phyloP scores from a whole-genome alignment of 1,140 invertebrate genomes.

The Trypoxylus dichotomus region DNA sequence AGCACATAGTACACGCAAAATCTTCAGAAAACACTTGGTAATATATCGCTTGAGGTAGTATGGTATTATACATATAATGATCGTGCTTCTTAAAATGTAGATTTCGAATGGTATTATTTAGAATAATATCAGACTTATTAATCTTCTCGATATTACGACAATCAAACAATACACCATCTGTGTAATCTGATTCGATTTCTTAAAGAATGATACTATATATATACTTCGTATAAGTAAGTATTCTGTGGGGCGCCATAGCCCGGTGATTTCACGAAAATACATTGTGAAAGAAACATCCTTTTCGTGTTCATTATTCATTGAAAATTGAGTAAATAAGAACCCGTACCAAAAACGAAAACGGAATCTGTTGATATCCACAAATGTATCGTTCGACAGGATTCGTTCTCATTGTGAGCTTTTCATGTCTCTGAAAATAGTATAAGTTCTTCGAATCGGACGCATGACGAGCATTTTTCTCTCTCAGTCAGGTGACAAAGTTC shows the following conservation, averaged over 20 bases:
- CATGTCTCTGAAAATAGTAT: conserved; percentile 17
- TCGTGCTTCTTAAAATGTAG: no score
- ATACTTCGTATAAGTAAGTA: background rate
- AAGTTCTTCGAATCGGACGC: conserved; percentile 6
- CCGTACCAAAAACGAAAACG: background rate
- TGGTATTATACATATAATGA: no score
- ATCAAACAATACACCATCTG: no score
- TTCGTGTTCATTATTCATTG: conserved; percentile 25
- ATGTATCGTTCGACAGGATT: conserved; percentile 6
- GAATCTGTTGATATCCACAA: conserved; percentile 16
- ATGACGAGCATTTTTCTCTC: conserved; percentile 13
- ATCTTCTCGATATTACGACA: no score
- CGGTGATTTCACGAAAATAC: background rate
- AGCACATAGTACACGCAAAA: no score
- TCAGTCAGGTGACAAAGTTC: conserved; percentile 23
- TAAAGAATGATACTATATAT: background rate
- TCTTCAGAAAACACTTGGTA: no score
- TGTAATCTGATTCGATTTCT: background rate
- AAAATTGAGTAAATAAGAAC: conserved; percentile 19
- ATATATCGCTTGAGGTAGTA: no score
- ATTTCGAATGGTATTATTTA: no score
- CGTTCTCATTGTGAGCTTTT: conserved; percentile 10
- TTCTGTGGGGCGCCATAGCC: background rate
- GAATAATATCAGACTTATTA: no score
- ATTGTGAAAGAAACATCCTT: conserved; percentile 17